A percentile compares a stretch with the other conserved stretches of the same genome.
These are phyloP conservation scores for Glyptemys insculpta DNA, from an alignment of 2,797 vertebrate species.

Conservation along the genomic window DNA sequence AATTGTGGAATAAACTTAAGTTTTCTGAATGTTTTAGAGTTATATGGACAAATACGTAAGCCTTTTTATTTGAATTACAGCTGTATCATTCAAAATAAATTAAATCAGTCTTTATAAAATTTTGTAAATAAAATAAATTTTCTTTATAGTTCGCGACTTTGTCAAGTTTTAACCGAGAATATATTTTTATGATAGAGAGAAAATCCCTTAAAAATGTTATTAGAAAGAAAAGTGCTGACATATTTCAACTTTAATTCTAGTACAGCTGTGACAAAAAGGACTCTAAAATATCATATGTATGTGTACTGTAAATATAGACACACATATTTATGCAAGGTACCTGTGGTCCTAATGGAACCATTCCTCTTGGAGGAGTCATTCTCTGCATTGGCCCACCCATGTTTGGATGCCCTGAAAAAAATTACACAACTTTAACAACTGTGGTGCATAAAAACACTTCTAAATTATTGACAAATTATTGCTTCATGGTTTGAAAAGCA, in stretches of 20 bases:
- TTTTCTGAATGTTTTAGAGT: not conserved
- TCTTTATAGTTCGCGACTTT: not conserved
- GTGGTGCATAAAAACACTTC: not conserved
- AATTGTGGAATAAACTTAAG: not conserved
- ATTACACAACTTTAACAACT: not conserved
- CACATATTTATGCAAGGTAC: conserved; percentile 75
- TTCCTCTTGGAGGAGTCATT: conserved; percentile 97
- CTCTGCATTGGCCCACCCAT: conserved; percentile 98
- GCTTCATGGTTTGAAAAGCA: not conserved
- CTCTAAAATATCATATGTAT: not conserved
- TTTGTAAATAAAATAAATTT: not conserved
- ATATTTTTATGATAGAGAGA: not conserved
- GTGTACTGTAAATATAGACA: not conserved
- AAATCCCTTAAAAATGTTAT: not conserved
- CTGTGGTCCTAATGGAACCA: conserved; percentile 97
- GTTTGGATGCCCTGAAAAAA: conserved; percentile 92
- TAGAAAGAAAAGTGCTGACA: not conserved
- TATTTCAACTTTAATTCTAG: not conserved
- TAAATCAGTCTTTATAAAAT: not conserved
- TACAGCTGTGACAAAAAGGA: not conserved
- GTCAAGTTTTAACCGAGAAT: not conserved
- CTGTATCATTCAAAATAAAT: not conserved
- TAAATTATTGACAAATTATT: not conserved
- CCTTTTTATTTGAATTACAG: not conserved
- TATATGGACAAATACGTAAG: not conserved